Evolutionary conservation across 2,113 vertebrate species (phyloP).

Genomic region (Rousettus leschenaultii): DNA sequence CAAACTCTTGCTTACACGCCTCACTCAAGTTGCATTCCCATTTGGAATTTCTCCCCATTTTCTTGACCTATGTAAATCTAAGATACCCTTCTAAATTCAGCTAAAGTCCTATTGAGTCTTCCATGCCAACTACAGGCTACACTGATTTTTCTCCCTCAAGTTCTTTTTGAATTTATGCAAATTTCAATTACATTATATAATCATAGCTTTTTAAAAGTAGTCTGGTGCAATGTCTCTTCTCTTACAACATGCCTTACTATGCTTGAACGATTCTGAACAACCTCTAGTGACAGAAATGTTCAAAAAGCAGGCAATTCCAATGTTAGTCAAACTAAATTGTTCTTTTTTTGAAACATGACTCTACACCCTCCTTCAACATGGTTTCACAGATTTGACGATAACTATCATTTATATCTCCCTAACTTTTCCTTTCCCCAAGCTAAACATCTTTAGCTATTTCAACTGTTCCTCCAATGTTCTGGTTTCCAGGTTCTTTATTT

Average conservation of each 20-base stretch:
- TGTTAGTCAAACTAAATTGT: neutral
- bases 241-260: neutral
- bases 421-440: constrained; percentile 1
- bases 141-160: constrained; percentile 19
- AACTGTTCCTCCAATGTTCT: neutral
- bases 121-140: constrained; percentile 1
- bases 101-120: neutral
- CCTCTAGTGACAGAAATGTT: constrained; percentile 21
- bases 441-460: constrained; percentile 27
- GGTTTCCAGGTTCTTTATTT: neutral
- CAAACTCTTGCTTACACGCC: neutral
- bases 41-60: neutral
- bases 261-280: constrained; percentile 5
- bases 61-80: neutral
- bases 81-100: neutral
- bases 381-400: constrained; percentile 16
- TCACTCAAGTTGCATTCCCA: neutral
- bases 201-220: neutral
- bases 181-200: constrained; percentile 40
- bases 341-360: neutral
- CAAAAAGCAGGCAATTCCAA: constrained; percentile 8
- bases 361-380: neutral
- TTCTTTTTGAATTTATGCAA: constrained; percentile 23
- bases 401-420: neutral
- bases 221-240: neutral